A percentile compares a stretch with the other conserved stretches of the same genome.
phyloP scores from a whole-genome alignment of 2,113 vertebrate genomes.

The Pithys albifrons region DNA sequence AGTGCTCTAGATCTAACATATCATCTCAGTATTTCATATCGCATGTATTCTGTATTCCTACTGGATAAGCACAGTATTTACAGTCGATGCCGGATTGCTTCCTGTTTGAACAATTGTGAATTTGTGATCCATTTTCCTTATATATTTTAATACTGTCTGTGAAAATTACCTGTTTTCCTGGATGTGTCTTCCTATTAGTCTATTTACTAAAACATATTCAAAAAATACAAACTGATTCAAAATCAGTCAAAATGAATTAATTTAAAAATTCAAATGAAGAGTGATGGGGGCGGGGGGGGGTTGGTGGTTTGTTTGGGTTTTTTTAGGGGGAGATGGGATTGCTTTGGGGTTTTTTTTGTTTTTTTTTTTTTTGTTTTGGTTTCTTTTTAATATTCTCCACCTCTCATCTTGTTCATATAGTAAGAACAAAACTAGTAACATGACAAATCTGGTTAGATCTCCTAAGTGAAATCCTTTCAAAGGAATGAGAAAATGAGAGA shows the following conservation, averaged over 20 bases:
- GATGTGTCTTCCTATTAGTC: background rate
- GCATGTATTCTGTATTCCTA: background rate
- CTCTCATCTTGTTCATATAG: background rate
- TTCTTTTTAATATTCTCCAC: background rate
- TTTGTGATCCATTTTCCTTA: background rate
- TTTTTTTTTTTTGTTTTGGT: background rate
- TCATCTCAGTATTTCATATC: background rate
- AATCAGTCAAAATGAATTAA: conserved; percentile 8
- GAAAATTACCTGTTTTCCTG: background rate
- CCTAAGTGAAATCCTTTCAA: background rate
- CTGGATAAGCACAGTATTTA: background rate
- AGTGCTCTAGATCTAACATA: background rate
- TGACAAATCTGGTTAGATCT: background rate
- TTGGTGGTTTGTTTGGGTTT: no score
- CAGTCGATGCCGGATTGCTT: background rate
- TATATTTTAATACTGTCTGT: background rate
- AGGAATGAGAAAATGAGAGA: background rate
- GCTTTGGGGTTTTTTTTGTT: no score
- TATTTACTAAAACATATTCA: background rate
- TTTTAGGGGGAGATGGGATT: no score
- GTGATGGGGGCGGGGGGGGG: background rate
- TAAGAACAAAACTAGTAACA: background rate
- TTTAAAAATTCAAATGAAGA: conserved; percentile 25
- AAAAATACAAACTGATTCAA: background rate
- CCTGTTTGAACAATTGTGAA: background rate